Percentiles rank a stretch among this genome's conserved stretches.
Conservation (phyloP, 2,113 vertebrate species). For the Capra hircus region DNA sequence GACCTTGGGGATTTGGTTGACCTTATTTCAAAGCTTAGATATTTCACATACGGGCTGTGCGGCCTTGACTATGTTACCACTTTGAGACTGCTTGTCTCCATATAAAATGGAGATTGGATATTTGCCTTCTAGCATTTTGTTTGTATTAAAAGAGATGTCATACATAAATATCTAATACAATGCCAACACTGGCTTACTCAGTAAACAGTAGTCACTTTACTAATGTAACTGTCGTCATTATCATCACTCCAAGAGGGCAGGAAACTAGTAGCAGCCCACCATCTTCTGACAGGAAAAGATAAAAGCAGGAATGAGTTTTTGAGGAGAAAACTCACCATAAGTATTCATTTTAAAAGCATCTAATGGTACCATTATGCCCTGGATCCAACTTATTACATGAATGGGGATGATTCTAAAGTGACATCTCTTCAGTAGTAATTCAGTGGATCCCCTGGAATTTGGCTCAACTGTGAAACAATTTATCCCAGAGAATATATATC, state of each 20-base stretch:
- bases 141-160: background rate
- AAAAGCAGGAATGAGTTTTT: background rate
- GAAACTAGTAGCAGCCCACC: background rate
- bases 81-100: background rate
- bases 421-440: conserved; percentile 32
- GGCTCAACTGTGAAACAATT: background rate
- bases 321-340: background rate
- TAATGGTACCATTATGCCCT: background rate
- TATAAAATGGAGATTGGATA: background rate
- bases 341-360: conserved; percentile 34
- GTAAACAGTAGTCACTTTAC: background rate
- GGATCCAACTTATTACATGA: background rate
- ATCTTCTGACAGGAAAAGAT: background rate
- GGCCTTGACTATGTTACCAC: background rate
- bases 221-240: background rate
- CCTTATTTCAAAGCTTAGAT: background rate
- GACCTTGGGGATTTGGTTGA: background rate
- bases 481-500: background rate
- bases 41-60: background rate
- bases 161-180: background rate
- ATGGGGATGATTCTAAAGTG: background rate
- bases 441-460: conserved; percentile 7
- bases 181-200: background rate
- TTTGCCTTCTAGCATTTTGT: background rate
- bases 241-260: background rate